phyloP scores from a whole-genome alignment of 2,113 vertebrate species.

The Zosterops pallidus region DNA sequence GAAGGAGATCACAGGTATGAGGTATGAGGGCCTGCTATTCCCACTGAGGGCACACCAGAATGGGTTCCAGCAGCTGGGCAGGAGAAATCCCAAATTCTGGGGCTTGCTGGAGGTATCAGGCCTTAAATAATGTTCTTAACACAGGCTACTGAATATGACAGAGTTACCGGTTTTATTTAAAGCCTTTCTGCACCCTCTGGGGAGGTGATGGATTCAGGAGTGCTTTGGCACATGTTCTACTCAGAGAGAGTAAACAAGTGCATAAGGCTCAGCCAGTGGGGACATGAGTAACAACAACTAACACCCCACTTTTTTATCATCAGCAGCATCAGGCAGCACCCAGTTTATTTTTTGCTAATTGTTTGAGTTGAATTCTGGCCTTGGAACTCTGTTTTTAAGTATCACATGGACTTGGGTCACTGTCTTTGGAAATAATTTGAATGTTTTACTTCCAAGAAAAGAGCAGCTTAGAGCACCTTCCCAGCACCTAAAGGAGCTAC shows the following conservation, averaged over 20 bases:
- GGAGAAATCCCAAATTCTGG: not conserved
- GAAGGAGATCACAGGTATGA: not conserved
- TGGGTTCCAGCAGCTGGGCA: not conserved
- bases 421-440: constrained; percentile 36
- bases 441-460: constrained; percentile 51
- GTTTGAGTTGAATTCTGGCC: constrained; percentile 73
- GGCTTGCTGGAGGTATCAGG: not conserved
- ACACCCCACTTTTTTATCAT: constrained; percentile 16
- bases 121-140: not conserved
- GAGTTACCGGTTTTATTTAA: not conserved
- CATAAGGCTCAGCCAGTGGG: not conserved
- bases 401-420: constrained; percentile 61
- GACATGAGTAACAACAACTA: not conserved
- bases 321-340: constrained; percentile 49
- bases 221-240: not conserved
- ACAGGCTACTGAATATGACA: rapidly evolving
- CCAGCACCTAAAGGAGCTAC: not conserved
- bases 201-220: not conserved
- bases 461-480: not conserved
- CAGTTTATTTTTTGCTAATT: constrained; percentile 64
- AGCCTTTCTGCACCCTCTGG: not conserved
- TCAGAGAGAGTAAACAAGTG: not conserved
- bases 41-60: not conserved
- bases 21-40: not conserved
- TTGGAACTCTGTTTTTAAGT: constrained; percentile 68